Evolutionary conservation across 2,113 vertebrate genomes (phyloP).

Genomic region (Trichechus manatus): DNA sequence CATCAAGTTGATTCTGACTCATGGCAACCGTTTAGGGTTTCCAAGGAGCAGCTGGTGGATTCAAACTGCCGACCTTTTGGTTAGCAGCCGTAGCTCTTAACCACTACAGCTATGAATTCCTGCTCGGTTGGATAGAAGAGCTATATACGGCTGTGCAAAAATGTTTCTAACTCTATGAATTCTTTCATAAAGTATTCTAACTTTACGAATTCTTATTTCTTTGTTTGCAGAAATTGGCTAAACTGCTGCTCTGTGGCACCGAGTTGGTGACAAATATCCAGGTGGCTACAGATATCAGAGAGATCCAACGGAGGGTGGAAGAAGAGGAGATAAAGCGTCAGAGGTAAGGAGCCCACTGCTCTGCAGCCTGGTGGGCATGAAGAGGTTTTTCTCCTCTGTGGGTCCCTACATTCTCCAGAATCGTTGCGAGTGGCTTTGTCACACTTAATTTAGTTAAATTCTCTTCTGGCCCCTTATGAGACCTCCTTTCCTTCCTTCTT

Average conservation of each 20-base stretch:
- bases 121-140: not conserved
- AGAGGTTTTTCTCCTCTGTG: not conserved
- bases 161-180: not conserved
- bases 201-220: not conserved
- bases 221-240: constrained; percentile 85
- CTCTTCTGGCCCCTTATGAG: not conserved
- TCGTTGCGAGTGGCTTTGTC: not conserved
- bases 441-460: not conserved
- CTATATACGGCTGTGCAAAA: not conserved
- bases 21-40: no score
- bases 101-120: not conserved
- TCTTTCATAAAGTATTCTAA: not conserved
- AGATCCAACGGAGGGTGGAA: constrained; percentile 86
- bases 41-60: not conserved
- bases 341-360: constrained; percentile 81
- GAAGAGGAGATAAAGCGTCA: constrained; percentile 86
- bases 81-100: not conserved
- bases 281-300: constrained; percentile 89
- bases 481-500: not conserved
- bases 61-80: not conserved
- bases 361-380: rapidly evolving
- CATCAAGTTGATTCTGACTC: no score
- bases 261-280: constrained; percentile 91
- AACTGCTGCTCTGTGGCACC: constrained; percentile 88
- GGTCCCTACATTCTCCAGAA: not conserved